Evolutionary conservation across 2,797 vertebrate genomes (phyloP), one percentile per base, ranked within the genome.

Genomic region (Aeoliscus strigatus): DNA sequence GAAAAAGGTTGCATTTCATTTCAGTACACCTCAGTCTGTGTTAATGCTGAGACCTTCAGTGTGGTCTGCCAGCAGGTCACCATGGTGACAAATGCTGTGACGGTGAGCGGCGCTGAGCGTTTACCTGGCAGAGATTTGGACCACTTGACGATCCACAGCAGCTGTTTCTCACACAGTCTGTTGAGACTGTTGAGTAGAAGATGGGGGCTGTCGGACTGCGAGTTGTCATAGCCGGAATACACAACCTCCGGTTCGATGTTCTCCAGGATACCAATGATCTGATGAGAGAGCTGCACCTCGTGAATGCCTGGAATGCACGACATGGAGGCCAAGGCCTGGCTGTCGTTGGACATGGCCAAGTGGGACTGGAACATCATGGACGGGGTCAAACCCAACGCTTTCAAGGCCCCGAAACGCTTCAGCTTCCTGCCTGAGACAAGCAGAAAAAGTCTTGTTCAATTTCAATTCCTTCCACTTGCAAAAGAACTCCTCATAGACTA

Each of bases 61-160:
- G n/a, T n/a, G n/a, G n/a, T n/a, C n/a, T n/a, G n/a, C n/a, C n/a
- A n/a, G n/a, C n/a, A n/a, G n/a, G n/a, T n/a, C n/a, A n/a, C n/a
- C n/a, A n/a, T n/a, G n/a, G n/a, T n/a, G n/a, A n/a, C n/a, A n/a
- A n/a, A n/a, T n/a, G n/a, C n/a, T n/a, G n/a, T n/a, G n/a, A n/a
- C n/a, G n/a, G n/a, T n/a, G 55, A 37, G 37, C 38, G 39, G 13
- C 0, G 18, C 51, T 48, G 57, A 44, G 45, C 54, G 79, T 86
- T 69, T 87, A 99, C 95, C 96, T 96, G 96, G 96, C 90, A 99
- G 93, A 88, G 96, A 90, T 92, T 99, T 99, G 82, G 96, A 95
- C 96, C 96, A 99, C 84, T 99, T 99, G 77, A 99, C 96, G 66
- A 97, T 91, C 60, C 95, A 92, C 45, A 99, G 93, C 94, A 99